Conservation (phyloP, 1,140 invertebrate genomes). For the Carposina sasakii region DNA sequence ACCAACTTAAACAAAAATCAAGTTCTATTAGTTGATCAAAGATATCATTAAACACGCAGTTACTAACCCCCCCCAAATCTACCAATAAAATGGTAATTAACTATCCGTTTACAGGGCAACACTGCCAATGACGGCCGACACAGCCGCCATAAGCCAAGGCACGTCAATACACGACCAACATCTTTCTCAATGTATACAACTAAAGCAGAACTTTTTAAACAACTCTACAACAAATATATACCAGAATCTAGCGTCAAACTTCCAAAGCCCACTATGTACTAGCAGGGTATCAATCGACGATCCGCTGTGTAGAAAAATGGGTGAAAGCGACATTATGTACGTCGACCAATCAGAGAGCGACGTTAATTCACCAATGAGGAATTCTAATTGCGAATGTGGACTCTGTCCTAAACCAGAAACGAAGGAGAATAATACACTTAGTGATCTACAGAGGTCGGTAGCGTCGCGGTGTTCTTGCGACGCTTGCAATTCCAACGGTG, state of each 20-base stretch:
- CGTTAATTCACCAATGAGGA: constrained; percentile 36
- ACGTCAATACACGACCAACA: constrained; percentile 74
- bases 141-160: constrained; percentile 71
- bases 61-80: constrained; percentile 25
- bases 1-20: no score
- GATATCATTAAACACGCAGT: no score
- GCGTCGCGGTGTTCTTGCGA: constrained; percentile 57
- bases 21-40: no score
- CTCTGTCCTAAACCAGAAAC: constrained; percentile 53
- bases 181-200: constrained; percentile 68
- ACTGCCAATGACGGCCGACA: constrained; percentile 80
- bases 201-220: constrained; percentile 68
- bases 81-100: constrained; percentile 20
- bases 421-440: constrained; percentile 50
- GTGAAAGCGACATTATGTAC: constrained; percentile 56
- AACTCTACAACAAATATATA: constrained; percentile 58
- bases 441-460: constrained; percentile 65
- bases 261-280: constrained; percentile 45
- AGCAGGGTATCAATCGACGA: constrained; percentile 58
- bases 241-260: constrained; percentile 50
- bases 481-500: constrained; percentile 58
- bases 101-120: constrained; percentile 77
- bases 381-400: constrained; percentile 61
- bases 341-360: constrained; percentile 58
- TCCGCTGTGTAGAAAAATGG: constrained; percentile 49